Base-by-base conservation (phyloP, 2,888 invertebrate genomes). In the Digitonthophagus gazella region DNA sequence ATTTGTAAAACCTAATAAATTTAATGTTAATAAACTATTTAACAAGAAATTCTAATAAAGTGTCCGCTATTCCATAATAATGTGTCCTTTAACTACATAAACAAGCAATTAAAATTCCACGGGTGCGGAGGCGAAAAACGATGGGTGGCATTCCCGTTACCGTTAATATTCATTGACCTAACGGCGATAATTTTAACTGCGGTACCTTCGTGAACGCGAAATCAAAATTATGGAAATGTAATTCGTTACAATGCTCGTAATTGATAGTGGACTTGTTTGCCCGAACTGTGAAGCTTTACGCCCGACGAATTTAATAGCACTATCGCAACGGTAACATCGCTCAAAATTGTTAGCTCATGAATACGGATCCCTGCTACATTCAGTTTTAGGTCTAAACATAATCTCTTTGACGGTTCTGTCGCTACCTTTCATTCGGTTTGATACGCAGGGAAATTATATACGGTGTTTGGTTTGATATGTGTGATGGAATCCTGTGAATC, bases 1-100 rank as follows among this genome's bases (percentile, higher is more conserved):
- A n/a, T n/a, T n/a, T n/a, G n/a, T n/a, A n/a, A n/a, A n/a, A n/a
- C n/a, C 28, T 44, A 11, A 44, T 44, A 44, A 11, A 8, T 44
- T 44, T 44, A 44, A 44, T 44, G 28, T 2, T 44, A 11, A 11
- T 11, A 44, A n/a, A n/a, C n/a, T n/a, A n/a, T n/a, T 15, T 15
- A 56, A 15, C 56, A 56, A 56, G 56, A 56, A 56, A 15, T 56
- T 15, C 18, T 58, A 58, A 58, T 58, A 58, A 58, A 58, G 15
- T 58, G 18, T 15, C 15, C 58, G 58, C 15, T 44, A 44, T 44
- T 44, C 28, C 28, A 6, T 44, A 8, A 11, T 44, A 8, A 44
- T 11, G 28, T 8, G 28, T 44, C 28, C 6, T 44, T 44, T 44
- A 44, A 44, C 28, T 11, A 8, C 28, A 44, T 44, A 44, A 44